Percentiles rank a stretch among this genome's conserved stretches.
Evolutionary conservation across 2,113 vertebrate species (phyloP).

Genomic region (Salvelinus sp.): DNA sequence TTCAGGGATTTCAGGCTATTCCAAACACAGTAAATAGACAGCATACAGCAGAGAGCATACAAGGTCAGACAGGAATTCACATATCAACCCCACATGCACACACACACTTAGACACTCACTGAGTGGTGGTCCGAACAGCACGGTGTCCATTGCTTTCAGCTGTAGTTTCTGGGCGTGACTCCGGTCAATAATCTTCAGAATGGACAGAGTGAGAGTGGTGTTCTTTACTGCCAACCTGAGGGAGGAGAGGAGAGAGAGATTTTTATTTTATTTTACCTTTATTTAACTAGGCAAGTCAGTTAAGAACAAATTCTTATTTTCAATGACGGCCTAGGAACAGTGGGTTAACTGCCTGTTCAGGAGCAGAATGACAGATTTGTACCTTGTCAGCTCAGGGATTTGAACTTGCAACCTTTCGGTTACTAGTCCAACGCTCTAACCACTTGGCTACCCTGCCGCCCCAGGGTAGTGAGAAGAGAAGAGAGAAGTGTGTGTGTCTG

Average conservation of each 20-base stretch:
- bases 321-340: no score
- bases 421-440: no score
- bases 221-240: constrained; percentile 91
- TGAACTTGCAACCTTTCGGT: no score
- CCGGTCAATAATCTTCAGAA: constrained; percentile 88
- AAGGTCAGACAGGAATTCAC: neutral
- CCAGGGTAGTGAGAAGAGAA: neutral
- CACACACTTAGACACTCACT: constrained; percentile 67
- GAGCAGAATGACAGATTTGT: no score
- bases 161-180: constrained; percentile 93
- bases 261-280: no score
- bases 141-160: constrained; percentile 90
- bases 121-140: constrained; percentile 89
- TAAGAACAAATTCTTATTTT: no score
- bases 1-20: constrained; percentile 20
- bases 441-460: no score
- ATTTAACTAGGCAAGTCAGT: no score
- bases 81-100: neutral
- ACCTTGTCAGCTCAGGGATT: no score
- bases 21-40: constrained; percentile 2
- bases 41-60: neutral
- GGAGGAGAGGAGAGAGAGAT: neutral
- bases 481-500: no score
- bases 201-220: constrained; percentile 76
- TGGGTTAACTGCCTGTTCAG: no score